Conservation (phyloP, 2,888 invertebrate genomes). For the Pseudeuparius sepicola region DNA sequence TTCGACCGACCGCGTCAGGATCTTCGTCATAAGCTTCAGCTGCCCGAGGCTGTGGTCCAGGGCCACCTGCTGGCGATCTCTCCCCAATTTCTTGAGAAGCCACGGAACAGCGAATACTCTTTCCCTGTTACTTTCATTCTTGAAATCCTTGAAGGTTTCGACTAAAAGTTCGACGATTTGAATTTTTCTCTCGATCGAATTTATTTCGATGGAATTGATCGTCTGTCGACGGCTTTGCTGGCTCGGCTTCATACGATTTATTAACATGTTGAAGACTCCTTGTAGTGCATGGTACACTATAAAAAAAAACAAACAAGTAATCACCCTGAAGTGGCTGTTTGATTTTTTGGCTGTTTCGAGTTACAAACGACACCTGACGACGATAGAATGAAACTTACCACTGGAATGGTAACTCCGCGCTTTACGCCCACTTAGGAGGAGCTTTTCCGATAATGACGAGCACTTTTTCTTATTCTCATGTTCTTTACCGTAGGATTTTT, state of each 20-base stretch:
- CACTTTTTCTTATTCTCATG: slow-evolving; percentile 34
- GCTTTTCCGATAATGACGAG: too few species aligned
- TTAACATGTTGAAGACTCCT: not conserved
- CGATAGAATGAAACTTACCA: too few species aligned
- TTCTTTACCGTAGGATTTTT: slow-evolving; percentile 33
- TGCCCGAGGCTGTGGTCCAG: not conserved
- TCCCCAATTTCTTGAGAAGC: too few species aligned
- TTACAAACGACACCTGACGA: too few species aligned
- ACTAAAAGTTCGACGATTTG: slow-evolving; percentile 11
- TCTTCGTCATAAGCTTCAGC: slow-evolving; percentile 4
- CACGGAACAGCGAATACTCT: not conserved
- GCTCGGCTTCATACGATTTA: slow-evolving; percentile 7
- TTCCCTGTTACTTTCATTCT: too few species aligned
- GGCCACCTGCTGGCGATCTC: too few species aligned
- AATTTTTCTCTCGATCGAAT: slow-evolving; percentile 17
- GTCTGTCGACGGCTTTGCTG: slow-evolving; percentile 14
- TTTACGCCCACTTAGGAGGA: too few species aligned
- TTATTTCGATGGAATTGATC: slow-evolving; percentile 16
- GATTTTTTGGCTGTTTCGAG: too few species aligned
- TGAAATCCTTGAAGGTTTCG: slow-evolving; percentile 6
- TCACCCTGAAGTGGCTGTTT: too few species aligned
- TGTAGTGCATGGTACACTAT: too few species aligned
- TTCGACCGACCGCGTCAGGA: slow-evolving; percentile 14
- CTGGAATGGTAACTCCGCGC: too few species aligned
- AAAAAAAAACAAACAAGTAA: too few species aligned